Evolutionary conservation across 2,888 invertebrate species (phyloP).

Genomic region (Andrena camellia): DNA sequence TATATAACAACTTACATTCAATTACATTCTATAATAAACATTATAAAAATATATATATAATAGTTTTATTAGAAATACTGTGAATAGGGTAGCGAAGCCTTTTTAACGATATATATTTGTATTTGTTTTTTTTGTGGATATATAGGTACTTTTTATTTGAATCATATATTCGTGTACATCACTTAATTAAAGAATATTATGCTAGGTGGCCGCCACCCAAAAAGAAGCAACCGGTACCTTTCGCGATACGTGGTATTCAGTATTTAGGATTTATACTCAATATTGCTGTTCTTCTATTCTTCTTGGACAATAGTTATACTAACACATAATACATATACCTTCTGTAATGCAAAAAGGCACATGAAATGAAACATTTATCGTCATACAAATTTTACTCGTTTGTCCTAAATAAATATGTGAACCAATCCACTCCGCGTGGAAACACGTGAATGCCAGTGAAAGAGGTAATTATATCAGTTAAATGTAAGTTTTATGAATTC

Average conservation of each 20-base stretch:
- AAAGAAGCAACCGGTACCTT: not conserved
- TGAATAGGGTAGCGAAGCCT: too few species aligned
- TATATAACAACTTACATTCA: too few species aligned
- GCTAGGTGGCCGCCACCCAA: not conserved
- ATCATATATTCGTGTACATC: not conserved
- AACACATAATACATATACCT: not conserved
- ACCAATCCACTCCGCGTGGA: too few species aligned
- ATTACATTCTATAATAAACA: too few species aligned
- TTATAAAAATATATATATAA: too few species aligned
- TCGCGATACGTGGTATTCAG: conserved; percentile 19
- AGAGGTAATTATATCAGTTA: too few species aligned
- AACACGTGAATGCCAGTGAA: too few species aligned
- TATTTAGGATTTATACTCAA: conserved; percentile 43
- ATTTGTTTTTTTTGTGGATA: not conserved
- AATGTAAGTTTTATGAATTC: too few species aligned
- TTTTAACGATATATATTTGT: not conserved
- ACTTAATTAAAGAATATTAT: not conserved
- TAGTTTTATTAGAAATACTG: too few species aligned
- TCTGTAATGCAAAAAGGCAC: not conserved
- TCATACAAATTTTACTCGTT: too few species aligned
- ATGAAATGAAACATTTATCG: not conserved
- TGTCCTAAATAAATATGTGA: too few species aligned
- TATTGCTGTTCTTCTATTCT: conserved; percentile 29
- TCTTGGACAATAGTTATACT: conserved; percentile 18
- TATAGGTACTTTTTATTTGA: not conserved